Evolutionary conservation across 2,888 invertebrate species (phyloP).

Genomic region (Hirtodrosophila trivittata): DNA sequence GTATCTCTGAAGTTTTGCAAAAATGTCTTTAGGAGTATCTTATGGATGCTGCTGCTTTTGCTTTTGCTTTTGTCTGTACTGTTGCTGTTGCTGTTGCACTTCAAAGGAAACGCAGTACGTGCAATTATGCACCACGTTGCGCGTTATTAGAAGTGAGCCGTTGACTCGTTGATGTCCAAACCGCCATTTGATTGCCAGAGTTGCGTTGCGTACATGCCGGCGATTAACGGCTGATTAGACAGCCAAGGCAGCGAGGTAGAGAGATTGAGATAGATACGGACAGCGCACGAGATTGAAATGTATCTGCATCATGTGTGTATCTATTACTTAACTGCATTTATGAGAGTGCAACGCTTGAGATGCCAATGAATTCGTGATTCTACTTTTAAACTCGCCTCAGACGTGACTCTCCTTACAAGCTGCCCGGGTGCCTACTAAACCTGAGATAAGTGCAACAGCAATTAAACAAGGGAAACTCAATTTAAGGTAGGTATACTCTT

Average conservation of each 20-base stretch:
- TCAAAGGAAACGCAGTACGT: conserved; percentile 68
- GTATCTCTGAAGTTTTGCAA: conserved; percentile 46
- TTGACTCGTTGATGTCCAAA: conserved; percentile 41
- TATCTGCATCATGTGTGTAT: conserved; percentile 53
- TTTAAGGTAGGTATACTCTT: no score
- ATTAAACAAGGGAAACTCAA: no score
- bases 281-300: conserved; percentile 61
- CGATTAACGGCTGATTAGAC: conserved; percentile 75
- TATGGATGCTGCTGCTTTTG: conserved; percentile 18
- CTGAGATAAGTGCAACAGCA: no score
- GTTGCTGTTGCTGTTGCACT: conserved; percentile 39
- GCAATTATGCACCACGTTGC: conserved; percentile 71
- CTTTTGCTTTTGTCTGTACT: conserved; percentile 11
- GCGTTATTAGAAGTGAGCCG: conserved; percentile 65
- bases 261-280: conserved; percentile 57
- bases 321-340: conserved; percentile 31
- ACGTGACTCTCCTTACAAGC: no score
- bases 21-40: conserved; percentile 53
- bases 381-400: background rate
- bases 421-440: no score
- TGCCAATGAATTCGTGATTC: conserved; percentile 33
- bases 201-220: conserved; percentile 46
- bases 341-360: conserved; percentile 23
- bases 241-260: conserved; percentile 13
- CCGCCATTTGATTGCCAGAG: conserved; percentile 50